phyloP scores from a whole-genome alignment of 1,140 invertebrate species.

The Sminthurides bifidus region DNA sequence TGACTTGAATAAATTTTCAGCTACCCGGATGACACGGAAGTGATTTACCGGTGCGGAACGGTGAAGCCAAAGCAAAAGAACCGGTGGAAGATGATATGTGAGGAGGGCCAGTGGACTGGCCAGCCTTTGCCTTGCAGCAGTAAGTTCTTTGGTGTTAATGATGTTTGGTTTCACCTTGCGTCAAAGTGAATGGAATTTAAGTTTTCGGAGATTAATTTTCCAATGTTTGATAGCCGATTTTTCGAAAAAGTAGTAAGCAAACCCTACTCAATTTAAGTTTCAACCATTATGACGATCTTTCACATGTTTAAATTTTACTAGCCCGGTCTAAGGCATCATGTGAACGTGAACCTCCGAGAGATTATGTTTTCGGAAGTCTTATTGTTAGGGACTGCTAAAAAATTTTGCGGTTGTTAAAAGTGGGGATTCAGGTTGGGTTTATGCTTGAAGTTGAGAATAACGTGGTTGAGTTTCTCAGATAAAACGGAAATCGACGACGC shows the following conservation, averaged over 20 bases:
- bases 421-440: no score
- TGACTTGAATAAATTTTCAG: constrained; percentile 31
- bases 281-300: no score
- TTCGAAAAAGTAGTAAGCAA: no score
- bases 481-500: constrained; percentile 13
- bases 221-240: no score
- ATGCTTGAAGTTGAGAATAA: no score
- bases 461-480: not conserved
- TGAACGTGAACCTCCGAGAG: no score
- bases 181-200: not conserved
- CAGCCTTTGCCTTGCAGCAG: constrained; percentile 58
- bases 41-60: constrained; percentile 66
- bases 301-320: no score
- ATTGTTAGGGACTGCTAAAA: not conserved
- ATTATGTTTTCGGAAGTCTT: no score
- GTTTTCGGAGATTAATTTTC: no score
- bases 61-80: constrained; percentile 38
- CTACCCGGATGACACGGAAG: constrained; percentile 64
- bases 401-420: not conserved
- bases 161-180: not conserved
- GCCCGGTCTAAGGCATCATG: no score
- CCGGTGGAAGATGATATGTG: constrained; percentile 41
- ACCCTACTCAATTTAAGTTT: no score
- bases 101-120: constrained; percentile 69
- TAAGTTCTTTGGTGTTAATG: not conserved